Base-by-base conservation (phyloP, 2,113 vertebrate genomes). In the Pelusios castaneus region DNA sequence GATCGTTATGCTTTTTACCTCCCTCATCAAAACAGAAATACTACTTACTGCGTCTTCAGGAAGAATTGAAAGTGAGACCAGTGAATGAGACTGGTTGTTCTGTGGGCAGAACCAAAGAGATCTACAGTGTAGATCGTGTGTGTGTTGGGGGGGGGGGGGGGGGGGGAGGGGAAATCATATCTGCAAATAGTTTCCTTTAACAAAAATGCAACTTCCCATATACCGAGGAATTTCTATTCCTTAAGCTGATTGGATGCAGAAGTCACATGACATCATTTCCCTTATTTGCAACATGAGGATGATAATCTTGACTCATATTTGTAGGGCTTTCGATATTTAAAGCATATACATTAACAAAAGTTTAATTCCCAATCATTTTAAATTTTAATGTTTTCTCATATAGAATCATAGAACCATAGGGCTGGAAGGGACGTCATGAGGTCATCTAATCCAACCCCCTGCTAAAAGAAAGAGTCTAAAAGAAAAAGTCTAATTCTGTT, bases 141-240 rank as follows among this genome's bases (percentile, higher is more conserved):
- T n/a, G n/a, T n/a, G n/a, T n/a, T n/a, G n/a, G n/a, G n/a, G n/a
- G n/a, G n/a, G n/a, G n/a, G n/a, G n/a, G n/a, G n/a, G n/a, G n/a
- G n/a, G n/a, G n/a, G n/a, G n/a, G 86, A 81, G 34, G 34, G 7
- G 19, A 88, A 90, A 91, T 51, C 63, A 86, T 82, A 89, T 80
- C 67, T 51, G 27, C 52, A 86, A 92, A 89, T 41, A 82, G 67
- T 79, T 93, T 82, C 83, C 91, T 86, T 60, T 55, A 55, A 91
- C 88, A 92, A 85, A 94, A 93, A 96, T 91, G 70, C 84, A 95
- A 79, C 34, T 10, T 91, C 85, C 91, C 94, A 95, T 89, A 89
- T 92, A 43, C 83, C 43, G 88, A 88, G 92, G 63, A 70, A 38
- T 38, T 38, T 70, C 19, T 70, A 16, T 38, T 70, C 19, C 1